Base-by-base conservation (phyloP, 2,113 vertebrate genomes). In the Amphiprion percula region DNA sequence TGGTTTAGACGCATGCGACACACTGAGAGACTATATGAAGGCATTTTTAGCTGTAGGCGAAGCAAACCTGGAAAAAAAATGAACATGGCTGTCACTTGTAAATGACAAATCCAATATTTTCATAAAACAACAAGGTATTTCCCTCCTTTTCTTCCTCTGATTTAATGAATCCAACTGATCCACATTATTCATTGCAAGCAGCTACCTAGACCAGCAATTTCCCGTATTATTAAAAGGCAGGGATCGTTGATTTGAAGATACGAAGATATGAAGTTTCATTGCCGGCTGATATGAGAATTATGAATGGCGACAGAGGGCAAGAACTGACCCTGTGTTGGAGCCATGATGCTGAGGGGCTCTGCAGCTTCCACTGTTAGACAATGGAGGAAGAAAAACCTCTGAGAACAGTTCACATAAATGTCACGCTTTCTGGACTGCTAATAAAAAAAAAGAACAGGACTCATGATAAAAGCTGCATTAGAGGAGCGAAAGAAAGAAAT, bases 261-360 rank as follows among this genome's bases (percentile, higher is more conserved):
- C 58, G 75, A 63, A 84, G 88, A 91, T 93, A 90, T 90, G 90
- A 91, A 81, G 87, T 92, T 92, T 83, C 83, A 88, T 87, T 83
- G 79, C 74, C 53, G 60, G 86, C 78, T 91, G 80, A 91, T 91
- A 91, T 90, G 87, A 90, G 82, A 91, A 86, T 89, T 88, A 86
- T 91, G 88, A 93, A 94, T 82, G 90, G 83, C 52, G 79, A 89
- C 82, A 86, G 73, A 73, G 90, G 87, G 82, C 81, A 84, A 39
- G 68, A 79, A 75, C 82, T 90, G 88, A 93, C 85, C 89, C 84
- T 55, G 58, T 26, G 49, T 15, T 80, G 84, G 67, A 90, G 77
- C 53, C 67, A 66, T 21, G 41, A 73, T 49, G 54, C 61, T 69
- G 60, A 74, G 56, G 30, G 77, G 82, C 83, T 79, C 77, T 72